Base-by-base conservation (phyloP, 2,888 invertebrate species). In the Trilocha varians region DNA sequence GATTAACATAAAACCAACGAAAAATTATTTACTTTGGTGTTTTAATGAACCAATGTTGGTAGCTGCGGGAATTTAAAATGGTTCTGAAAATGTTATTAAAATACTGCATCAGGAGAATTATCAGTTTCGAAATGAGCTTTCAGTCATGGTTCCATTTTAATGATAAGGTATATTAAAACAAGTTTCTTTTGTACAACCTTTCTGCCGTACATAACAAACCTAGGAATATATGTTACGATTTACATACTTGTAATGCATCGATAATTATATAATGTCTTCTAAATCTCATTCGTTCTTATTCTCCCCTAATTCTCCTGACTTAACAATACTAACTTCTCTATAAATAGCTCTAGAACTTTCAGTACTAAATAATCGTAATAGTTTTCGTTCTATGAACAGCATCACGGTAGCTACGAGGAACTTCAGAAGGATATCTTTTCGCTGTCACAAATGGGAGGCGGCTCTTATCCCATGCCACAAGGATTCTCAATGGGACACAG, bases 401-500 rank as follows among this genome's bases (percentile, higher is more conserved):
- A 85, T 48, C 85, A 84, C 60, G 85, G 85, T 38, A 85, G 83
- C 59, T 85, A 85, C 59, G 85, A 85, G 44, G 85, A 85, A 63
- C 48, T 85, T 45, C 85, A 85, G 57, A 85, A 85, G 60, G 85
- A 85, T 49, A 85, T 85, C 53, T 85, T 85, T 70, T 85, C 82
- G 48, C 62, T 80, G 49, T 89, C 90, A 35, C 91, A 97, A 91
- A 97, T 97, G 97, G 93, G 94, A 44, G 92, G 95, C 37, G 92
- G 95, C 65, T 94, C 96, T 38, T 97, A 97, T 77, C 95, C 96
- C 39, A 97, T 97, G 95, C 93, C 94, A 15, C 97, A 97, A 75
- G 95, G 96, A 38, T 98, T 97, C 86, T 94, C 96, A 48, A 97
- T 97, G 95, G 91, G 95, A 38, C 96, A 97, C 78, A 90, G 94